These are phyloP conservation scores for Drosophila nasuta DNA, from an alignment of 1,140 invertebrate genomes.

Conservation along the genomic window DNA sequence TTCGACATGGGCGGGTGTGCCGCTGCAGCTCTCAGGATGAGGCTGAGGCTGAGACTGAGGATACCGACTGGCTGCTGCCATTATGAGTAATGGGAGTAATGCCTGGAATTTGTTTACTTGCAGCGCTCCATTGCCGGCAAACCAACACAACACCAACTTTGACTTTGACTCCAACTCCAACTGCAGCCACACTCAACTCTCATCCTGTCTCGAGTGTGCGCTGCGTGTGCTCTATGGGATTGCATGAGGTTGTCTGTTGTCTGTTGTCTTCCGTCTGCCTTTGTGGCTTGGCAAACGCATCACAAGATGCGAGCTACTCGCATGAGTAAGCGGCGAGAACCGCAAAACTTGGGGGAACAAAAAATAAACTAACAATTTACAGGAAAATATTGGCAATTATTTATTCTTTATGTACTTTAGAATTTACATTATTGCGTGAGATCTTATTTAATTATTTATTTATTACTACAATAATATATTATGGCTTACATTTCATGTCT, in stretches of 20 bases:
- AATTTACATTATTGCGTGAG: not conserved
- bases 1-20: constrained; percentile 61
- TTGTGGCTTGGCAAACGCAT: constrained; percentile 6
- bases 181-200: not conserved
- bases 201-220: constrained; percentile 3
- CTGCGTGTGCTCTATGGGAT: constrained; percentile 53
- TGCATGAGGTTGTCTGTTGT: constrained; percentile 29
- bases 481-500: too few relatives aligned
- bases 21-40: constrained; percentile 26
- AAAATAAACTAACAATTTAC: constrained; percentile 12
- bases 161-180: not conserved
- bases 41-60: constrained; percentile 5
- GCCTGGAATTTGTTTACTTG: constrained; percentile 76
- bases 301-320: not conserved
- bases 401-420: not conserved
- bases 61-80: constrained; percentile 59
- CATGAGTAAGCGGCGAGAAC: constrained; percentile 16
- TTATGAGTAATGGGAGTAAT: constrained; percentile 78
- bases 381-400: not conserved
- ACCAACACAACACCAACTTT: not conserved
- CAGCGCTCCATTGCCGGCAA: constrained; percentile 60
- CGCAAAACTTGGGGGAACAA: not conserved
- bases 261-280: not conserved
- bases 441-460: not conserved
- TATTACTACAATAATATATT: not conserved